Base-by-base conservation (phyloP, 1,140 invertebrate species). In the Belonocnema kinseyi region DNA sequence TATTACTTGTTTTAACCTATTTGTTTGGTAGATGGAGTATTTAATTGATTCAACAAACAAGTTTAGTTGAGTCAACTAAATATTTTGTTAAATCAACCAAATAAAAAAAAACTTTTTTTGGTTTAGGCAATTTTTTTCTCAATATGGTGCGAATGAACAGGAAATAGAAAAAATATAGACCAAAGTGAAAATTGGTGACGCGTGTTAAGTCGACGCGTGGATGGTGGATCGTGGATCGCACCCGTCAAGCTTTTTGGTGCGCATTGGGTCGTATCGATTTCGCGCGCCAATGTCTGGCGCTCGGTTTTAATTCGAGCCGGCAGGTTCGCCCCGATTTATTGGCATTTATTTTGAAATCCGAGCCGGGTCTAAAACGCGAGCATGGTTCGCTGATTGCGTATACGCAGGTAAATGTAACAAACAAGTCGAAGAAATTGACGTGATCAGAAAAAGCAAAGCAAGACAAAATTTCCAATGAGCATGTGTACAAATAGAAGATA, bases 301-400 rank as follows among this genome's bases (percentile, higher is more conserved):
- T 79, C 80, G 74, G 61, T 79, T 85, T 83, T 83, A 82, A 88
- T 88, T 86, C 71, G 81, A 76, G 70, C 74, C 82, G 83, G 81
- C 85, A 80, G 82, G 73, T 74, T 46, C 76, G 84, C 78, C 82
- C 78, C 77, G 83, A 87, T 88, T 88, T 85, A 86, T 86, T 73
- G 83, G 78, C 80, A 86, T 89, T 88, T 85, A 85, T 84, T 85
- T 85, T 85, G 85, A 88, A 87, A 89, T 86, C 75, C 77, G 86
- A 88, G 77, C 83, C 77, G 70, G 73, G 72, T 72, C 33, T 51
- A 61, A 72, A 77, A 79, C 61, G 74, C 61, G 74, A 80, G 72
- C 73, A 80, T 80, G 66, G 53, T 74, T 61, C 71, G 73, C 58
- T 82, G 73, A 80, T 82, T 81, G 74, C 74, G 74, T 61, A 75